A percentile compares a stretch with the other conserved stretches of the same genome.
These are phyloP conservation scores for Tetranychus piercei DNA, from an alignment of 2,888 invertebrate genomes.

Conservation along the genomic window DNA sequence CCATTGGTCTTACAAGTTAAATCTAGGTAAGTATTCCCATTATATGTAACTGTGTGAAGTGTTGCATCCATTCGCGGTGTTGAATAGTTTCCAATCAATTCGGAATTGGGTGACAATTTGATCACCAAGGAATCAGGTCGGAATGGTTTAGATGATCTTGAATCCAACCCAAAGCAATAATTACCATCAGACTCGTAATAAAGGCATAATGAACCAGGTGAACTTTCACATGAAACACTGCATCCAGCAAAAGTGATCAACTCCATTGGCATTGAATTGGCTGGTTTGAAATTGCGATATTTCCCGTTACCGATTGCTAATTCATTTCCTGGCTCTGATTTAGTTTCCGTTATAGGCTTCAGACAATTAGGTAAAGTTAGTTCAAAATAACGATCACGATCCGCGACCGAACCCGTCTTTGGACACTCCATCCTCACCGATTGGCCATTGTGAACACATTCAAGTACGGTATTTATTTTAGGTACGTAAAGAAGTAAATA, in stretches of 20 bases:
- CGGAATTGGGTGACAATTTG: not conserved
- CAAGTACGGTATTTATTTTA: not conserved
- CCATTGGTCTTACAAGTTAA: not conserved
- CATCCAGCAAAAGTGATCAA: not conserved
- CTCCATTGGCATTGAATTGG: not conserved
- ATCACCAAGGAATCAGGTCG: not conserved
- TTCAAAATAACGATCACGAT: not conserved
- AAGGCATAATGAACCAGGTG: not conserved
- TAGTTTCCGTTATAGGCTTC: not conserved
- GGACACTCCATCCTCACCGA: slow-evolving; percentile 3
- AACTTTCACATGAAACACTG: not conserved
- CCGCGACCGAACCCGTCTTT: not conserved
- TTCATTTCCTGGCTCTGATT: not conserved
- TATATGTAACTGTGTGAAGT: not conserved
- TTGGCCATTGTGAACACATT: not conserved
- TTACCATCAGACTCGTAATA: slow-evolving; percentile 5
- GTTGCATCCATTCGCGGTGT: not conserved
- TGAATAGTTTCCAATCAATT: not conserved
- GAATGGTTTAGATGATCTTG: not conserved
- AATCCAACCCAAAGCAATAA: not conserved
- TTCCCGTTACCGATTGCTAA: not conserved
- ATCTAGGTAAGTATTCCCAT: slow-evolving; percentile 4
- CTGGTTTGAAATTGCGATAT: slow-evolving; percentile 4
- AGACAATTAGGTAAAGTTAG: not conserved
- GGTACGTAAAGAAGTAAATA: slow-evolving; percentile 10